Evolutionary conservation across 2,888 invertebrate genomes (phyloP).

Genomic region (Cynaeus angustus): DNA sequence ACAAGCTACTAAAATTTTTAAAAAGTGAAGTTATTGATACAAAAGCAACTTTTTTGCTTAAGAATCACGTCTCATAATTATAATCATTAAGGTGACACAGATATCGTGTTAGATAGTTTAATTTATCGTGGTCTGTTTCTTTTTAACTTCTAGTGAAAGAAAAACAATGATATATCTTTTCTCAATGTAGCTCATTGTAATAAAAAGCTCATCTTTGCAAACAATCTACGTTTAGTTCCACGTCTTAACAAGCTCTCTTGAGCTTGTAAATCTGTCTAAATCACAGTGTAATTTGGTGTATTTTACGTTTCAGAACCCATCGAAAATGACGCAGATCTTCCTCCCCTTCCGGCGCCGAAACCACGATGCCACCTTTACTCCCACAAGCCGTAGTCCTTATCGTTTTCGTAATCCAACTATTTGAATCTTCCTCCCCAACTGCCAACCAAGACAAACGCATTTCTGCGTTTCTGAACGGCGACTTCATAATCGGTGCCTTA

Average conservation of each 20-base stretch:
- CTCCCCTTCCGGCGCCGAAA: slow-evolving; percentile 10
- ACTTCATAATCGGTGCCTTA: slow-evolving; percentile 76
- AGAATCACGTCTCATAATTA: too few species aligned
- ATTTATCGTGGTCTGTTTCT: too few species aligned
- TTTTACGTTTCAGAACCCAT: slow-evolving; percentile 25
- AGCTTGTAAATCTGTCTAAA: neutral
- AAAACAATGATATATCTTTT: neutral
- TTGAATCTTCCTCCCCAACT: slow-evolving; percentile 20
- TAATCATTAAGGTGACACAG: too few species aligned
- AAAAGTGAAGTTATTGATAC: too few species aligned
- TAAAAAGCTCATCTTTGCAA: neutral
- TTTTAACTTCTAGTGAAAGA: neutral
- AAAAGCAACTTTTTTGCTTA: too few species aligned
- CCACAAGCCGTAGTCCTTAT: slow-evolving; percentile 9
- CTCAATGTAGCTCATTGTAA: neutral
- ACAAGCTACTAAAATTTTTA: too few species aligned
- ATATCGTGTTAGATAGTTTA: too few species aligned
- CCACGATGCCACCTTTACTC: slow-evolving; percentile 19
- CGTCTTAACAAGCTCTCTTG: neutral
- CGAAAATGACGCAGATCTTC: slow-evolving; percentile 40
- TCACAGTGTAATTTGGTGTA: neutral
- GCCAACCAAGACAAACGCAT: slow-evolving; percentile 63
- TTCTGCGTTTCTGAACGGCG: slow-evolving; percentile 74
- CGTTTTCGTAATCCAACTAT: slow-evolving; percentile 31
- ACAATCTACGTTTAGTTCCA: neutral